A percentile compares a stretch with the other conserved stretches of the same genome.
Evolutionary conservation across 35 echinoderm and acorn worm genomes (phyloP).

Genomic region (Ptychodera flava): DNA sequence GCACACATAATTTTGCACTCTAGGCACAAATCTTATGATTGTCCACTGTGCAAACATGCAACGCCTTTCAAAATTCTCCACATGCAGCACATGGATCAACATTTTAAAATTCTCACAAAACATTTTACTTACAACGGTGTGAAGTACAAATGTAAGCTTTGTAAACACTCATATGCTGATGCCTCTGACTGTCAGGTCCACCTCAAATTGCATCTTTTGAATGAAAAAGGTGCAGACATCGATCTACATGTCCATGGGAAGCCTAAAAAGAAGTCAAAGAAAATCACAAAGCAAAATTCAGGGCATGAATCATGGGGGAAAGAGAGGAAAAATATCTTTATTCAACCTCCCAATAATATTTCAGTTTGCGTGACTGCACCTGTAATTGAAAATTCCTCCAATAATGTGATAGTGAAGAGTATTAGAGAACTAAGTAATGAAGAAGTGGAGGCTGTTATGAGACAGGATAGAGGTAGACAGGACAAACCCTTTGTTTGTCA

Average conservation of each 20-base stretch:
- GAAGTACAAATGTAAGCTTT: neutral
- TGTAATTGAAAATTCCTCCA: too few relatives aligned
- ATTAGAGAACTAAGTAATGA: neutral
- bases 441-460: neutral
- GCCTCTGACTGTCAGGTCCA: neutral
- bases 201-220: too few relatives aligned
- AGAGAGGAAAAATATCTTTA: neutral
- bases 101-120: neutral
- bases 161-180: neutral
- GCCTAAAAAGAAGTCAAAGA: too few relatives aligned
- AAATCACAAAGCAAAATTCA: too few relatives aligned
- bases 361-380: neutral
- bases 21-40: slow-evolving; percentile 66
- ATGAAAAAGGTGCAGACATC: too few relatives aligned
- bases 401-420: too few relatives aligned
- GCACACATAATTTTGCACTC: slow-evolving; percentile 29
- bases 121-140: neutral
- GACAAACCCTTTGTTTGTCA: slow-evolving; percentile 38
- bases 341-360: neutral
- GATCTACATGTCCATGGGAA: too few relatives aligned
- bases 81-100: neutral
- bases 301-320: too few relatives aligned
- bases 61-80: slow-evolving; percentile 16
- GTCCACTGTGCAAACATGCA: slow-evolving; percentile 65
- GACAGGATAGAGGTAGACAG: neutral